Evolutionary conservation across 2,797 vertebrate genomes (phyloP).

Genomic region (Nyctibius grandis): DNA sequence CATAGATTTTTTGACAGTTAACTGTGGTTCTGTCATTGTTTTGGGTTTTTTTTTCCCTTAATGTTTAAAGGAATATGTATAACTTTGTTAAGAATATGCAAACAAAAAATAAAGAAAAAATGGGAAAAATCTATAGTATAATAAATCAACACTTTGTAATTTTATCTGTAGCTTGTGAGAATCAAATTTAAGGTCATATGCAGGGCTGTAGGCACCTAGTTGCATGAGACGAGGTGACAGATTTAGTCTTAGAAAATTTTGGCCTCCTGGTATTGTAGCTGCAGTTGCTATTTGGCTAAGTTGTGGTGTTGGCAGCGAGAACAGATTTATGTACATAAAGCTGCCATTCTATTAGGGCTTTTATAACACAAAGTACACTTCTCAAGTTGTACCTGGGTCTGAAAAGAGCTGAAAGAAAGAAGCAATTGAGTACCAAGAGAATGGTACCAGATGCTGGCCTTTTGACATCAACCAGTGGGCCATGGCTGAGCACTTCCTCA

Average conservation of each 20-base stretch:
- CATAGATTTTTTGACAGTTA: background rate
- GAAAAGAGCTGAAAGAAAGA: constrained; percentile 56
- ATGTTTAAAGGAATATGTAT: background rate
- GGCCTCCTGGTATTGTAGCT: constrained; percentile 22
- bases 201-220: constrained; percentile 19
- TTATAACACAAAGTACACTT: constrained; percentile 24
- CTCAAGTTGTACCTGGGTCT: constrained; percentile 30
- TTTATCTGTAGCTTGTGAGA: constrained; percentile 6
- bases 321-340: constrained; percentile 51
- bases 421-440: constrained; percentile 42
- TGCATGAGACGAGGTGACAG: constrained; percentile 41
- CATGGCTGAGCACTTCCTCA: constrained; percentile 42
- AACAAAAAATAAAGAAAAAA: background rate
- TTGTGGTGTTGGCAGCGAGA: constrained; percentile 22
- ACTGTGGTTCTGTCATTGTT: background rate
- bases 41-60: background rate
- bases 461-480: constrained; percentile 58
- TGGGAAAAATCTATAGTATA: background rate
- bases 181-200: constrained; percentile 28
- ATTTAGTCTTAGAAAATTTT: constrained; percentile 21
- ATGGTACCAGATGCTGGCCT: constrained; percentile 60
- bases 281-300: constrained; percentile 38
- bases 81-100: background rate
- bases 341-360: constrained; percentile 44
- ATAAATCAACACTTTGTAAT: background rate